phyloP scores from a whole-genome alignment of 2,113 vertebrate genomes.

The Chionis minor region DNA sequence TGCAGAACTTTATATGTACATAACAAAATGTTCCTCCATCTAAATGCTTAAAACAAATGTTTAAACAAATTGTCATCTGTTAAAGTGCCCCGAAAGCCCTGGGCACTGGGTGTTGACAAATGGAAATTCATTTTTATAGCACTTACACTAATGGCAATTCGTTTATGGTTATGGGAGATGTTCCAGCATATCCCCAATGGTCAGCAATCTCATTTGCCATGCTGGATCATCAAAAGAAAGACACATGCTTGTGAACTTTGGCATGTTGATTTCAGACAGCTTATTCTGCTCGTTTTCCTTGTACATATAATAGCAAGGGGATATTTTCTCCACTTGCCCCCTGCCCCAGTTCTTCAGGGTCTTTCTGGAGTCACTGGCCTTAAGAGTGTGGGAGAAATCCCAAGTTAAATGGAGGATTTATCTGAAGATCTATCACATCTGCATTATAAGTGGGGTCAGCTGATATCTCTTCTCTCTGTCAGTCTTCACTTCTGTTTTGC shows the following conservation, averaged over 20 bases:
- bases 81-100: background rate
- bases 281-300: background rate
- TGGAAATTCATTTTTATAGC: conserved; percentile 11
- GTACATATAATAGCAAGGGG: background rate
- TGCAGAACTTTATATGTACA: background rate
- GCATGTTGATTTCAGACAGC: background rate
- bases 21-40: conserved; percentile 33
- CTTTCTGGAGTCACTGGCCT: background rate
- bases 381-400: background rate
- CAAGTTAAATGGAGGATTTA: background rate
- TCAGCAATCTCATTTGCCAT: background rate
- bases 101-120: conserved; percentile 11
- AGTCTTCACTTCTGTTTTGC: background rate
- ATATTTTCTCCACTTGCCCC: background rate
- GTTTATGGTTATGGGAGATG: background rate
- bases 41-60: conserved; percentile 46
- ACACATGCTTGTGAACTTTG: background rate
- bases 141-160: background rate
- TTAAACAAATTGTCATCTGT: conserved; percentile 24
- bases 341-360: background rate
- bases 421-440: background rate
- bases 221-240: background rate
- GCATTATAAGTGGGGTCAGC: background rate
- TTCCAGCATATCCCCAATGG: background rate
- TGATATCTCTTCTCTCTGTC: background rate